phyloP scores from a whole-genome alignment of 2,113 vertebrate genomes.

The Spea multiplicata region DNA sequence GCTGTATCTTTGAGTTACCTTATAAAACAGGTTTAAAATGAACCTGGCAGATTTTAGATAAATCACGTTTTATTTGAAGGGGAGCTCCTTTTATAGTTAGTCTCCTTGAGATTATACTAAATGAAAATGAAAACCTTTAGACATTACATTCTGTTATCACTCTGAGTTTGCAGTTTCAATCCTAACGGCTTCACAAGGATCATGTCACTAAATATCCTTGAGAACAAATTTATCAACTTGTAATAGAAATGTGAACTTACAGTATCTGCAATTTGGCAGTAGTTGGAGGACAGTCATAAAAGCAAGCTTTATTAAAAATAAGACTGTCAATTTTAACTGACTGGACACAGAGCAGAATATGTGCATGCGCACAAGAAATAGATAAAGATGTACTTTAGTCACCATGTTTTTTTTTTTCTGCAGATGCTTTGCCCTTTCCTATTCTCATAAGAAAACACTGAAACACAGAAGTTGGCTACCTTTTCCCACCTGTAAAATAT shows the following conservation, averaged over 20 bases:
- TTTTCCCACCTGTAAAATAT: too few relatives aligned
- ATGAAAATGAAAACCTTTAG: neutral
- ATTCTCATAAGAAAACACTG: too few relatives aligned
- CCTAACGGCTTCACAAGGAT: slow-evolving; percentile 26
- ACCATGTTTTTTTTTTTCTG: too few relatives aligned
- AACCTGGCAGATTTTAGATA: too few relatives aligned
- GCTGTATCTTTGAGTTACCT: too few relatives aligned
- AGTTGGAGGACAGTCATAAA: neutral
- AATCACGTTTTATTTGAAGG: too few relatives aligned
- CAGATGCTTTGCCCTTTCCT: too few relatives aligned
- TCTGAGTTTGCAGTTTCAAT: neutral
- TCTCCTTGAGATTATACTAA: neutral
- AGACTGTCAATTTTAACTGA: neutral
- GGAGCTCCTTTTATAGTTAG: neutral
- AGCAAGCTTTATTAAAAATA: neutral
- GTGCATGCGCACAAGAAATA: neutral
- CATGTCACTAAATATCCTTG: slow-evolving; percentile 16
- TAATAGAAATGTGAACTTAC: slow-evolving; percentile 29
- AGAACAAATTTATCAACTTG: slow-evolving; percentile 37
- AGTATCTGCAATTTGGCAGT: slow-evolving; percentile 33
- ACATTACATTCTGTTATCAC: neutral
- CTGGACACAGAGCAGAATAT: neutral
- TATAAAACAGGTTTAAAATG: too few relatives aligned
- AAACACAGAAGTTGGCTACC: too few relatives aligned
- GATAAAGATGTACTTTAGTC: too few relatives aligned